phyloP scores from a whole-genome alignment of 2,888 invertebrate genomes.

The Euzophera pinguis region DNA sequence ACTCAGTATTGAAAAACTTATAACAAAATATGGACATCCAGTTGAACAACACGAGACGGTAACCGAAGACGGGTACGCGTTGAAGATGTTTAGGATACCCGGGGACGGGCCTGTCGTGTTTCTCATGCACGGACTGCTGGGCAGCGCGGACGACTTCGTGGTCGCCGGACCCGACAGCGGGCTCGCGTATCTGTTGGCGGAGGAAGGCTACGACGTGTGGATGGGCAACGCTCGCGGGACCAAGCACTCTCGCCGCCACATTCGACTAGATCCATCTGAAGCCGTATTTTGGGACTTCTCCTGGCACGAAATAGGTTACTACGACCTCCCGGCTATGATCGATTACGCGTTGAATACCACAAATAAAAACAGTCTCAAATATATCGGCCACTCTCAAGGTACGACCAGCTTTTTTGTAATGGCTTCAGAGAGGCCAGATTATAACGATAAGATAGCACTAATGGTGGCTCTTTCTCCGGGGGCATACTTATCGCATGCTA shows the following conservation, averaged over 20 bases:
- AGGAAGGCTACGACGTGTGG: constrained; percentile 88
- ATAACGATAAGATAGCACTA: constrained; percentile 54
- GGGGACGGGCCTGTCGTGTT: constrained; percentile 41
- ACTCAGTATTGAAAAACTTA: constrained; percentile 5
- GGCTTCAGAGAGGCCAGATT: constrained; percentile 46
- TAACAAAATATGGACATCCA: constrained; percentile 35
- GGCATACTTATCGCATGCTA: constrained; percentile 22
- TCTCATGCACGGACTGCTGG: constrained; percentile 50
- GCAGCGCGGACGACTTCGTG: constrained; percentile 36
- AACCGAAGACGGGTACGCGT: constrained; percentile 50
- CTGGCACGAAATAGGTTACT: constrained; percentile 57
- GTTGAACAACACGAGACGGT: constrained; percentile 27
- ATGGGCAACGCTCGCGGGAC: constrained; percentile 91
- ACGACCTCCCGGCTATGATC: constrained; percentile 57
- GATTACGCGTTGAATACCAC: constrained; percentile 50
- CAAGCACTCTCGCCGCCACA: constrained; percentile 82
- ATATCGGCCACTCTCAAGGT: constrained; percentile 68
- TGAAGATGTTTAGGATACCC: constrained; percentile 53
- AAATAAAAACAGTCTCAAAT: constrained; percentile 45
- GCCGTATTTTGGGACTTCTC: constrained; percentile 54
- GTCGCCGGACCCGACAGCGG: constrained; percentile 35
- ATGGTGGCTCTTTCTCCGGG: constrained; percentile 22
- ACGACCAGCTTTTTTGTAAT: constrained; percentile 54
- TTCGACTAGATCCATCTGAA: constrained; percentile 44
- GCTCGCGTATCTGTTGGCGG: constrained; percentile 56